These are phyloP conservation scores for Chouioia cunea DNA, from an alignment of 2,888 invertebrate genomes.

Conservation along the genomic window DNA sequence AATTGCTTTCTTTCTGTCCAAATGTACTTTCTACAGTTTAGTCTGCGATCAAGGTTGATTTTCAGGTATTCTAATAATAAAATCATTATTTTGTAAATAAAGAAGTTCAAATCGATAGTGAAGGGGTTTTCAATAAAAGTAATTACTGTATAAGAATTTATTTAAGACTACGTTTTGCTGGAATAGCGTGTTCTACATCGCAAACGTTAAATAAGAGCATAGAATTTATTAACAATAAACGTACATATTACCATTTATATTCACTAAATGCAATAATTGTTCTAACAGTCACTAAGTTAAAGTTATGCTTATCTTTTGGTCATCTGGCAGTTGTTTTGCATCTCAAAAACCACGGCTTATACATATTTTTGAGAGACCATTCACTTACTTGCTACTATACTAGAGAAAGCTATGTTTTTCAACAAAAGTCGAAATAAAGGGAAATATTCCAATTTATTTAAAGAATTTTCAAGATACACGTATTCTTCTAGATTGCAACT, in stretches of 20 bases:
- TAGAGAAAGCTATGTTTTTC: conserved; percentile 14
- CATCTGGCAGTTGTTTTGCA: conserved; percentile 11
- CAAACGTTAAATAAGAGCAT: background rate
- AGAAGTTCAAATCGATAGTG: too few relatives aligned
- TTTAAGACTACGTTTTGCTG: too few relatives aligned
- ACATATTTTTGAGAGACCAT: conserved; percentile 8
- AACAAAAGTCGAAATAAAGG: conserved; percentile 21
- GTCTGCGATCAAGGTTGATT: too few relatives aligned
- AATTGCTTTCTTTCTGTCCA: too few relatives aligned
- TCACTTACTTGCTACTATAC: conserved; percentile 1
- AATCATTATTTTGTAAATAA: too few relatives aligned
- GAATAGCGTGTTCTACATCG: background rate
- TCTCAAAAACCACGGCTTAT: background rate
- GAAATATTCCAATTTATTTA: conserved; percentile 38
- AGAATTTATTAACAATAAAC: background rate
- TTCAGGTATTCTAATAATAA: too few relatives aligned
- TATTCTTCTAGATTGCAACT: conserved; percentile 42
- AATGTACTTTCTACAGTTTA: too few relatives aligned
- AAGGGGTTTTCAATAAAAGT: too few relatives aligned
- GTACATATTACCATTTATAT: background rate
- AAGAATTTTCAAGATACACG: conserved; percentile 25
- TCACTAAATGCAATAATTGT: conserved; percentile 3
- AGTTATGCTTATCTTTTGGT: conserved; percentile 6
- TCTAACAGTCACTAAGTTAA: conserved; percentile 11
- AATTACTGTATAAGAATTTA: too few relatives aligned